Percentiles rank a stretch among this genome's conserved stretches.
Conservation (phyloP, 2,113 vertebrate species). For the Heloderma charlesbogerti region DNA sequence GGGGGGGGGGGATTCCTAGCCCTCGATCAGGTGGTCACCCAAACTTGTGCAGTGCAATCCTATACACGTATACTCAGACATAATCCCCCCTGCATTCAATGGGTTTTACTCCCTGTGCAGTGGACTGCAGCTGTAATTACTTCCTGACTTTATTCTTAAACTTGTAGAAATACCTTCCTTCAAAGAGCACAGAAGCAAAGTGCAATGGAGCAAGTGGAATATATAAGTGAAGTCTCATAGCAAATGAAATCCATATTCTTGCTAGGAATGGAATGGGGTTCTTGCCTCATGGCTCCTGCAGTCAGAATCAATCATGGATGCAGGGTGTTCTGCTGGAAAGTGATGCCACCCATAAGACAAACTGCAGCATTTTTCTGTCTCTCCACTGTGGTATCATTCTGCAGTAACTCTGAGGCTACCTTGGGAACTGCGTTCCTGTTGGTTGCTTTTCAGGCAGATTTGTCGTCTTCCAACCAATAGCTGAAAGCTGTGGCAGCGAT, state of each 20-base stretch:
- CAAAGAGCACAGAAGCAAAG: background rate
- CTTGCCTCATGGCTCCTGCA: background rate
- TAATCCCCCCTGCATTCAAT: background rate
- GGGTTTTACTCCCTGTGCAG: background rate
- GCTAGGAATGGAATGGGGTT: rapidly evolving
- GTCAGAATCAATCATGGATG: background rate
- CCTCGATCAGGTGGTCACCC: background rate
- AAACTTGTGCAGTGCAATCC: background rate
- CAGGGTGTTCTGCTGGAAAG: background rate
- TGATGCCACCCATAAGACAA: background rate
- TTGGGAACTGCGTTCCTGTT: background rate
- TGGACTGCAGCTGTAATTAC: background rate
- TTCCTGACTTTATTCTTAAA: background rate
- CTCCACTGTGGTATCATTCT: background rate
- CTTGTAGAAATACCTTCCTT: background rate
- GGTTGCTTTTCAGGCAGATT: background rate
- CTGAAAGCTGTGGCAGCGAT: background rate
- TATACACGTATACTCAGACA: background rate
- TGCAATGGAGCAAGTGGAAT: background rate
- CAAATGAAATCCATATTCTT: background rate
- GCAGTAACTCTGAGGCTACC: background rate
- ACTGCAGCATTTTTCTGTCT: background rate
- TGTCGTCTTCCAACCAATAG: background rate
- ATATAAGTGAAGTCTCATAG: background rate
- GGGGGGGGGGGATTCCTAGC: background rate